A percentile compares a stretch with the other conserved stretches of the same genome.
These are phyloP conservation scores for Taenaris catops DNA, from an alignment of 2,888 invertebrate genomes.

Conservation along the genomic window DNA sequence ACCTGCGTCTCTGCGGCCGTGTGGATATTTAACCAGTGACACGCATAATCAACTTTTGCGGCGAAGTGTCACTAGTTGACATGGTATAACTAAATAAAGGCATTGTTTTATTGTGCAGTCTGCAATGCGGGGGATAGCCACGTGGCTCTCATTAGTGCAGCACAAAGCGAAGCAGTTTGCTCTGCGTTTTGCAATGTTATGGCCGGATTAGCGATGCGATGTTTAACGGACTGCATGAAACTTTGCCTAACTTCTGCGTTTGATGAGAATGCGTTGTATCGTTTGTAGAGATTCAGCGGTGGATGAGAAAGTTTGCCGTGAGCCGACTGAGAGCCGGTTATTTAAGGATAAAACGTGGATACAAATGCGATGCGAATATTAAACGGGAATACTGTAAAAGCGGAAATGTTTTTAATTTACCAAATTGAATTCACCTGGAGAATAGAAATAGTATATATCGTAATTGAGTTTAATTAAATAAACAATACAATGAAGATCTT, in stretches of 20 bases:
- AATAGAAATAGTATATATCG: too few species aligned
- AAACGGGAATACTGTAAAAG: too few species aligned
- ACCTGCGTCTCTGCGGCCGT: too few species aligned
- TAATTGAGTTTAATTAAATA: too few species aligned
- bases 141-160: slow-evolving; percentile 76
- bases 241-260: slow-evolving; percentile 44
- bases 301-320: slow-evolving; percentile 6
- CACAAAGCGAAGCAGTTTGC: slow-evolving; percentile 75
- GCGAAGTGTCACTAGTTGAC: too few species aligned
- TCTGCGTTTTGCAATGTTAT: slow-evolving; percentile 71
- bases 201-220: slow-evolving; percentile 63
- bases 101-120: slow-evolving; percentile 77
- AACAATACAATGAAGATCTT: too few species aligned
- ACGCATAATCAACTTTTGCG: too few species aligned
- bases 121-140: slow-evolving; percentile 77
- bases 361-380: slow-evolving; percentile 3
- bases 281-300: slow-evolving; percentile 8
- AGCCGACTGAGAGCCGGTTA: slow-evolving; percentile 2
- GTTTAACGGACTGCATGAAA: slow-evolving; percentile 62
- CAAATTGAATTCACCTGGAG: too few species aligned
- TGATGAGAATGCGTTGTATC: slow-evolving; percentile 17
- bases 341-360: too few species aligned
- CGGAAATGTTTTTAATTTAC: too few species aligned
- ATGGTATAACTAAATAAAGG: slow-evolving; percentile 56
- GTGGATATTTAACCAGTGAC: too few species aligned